Percentiles rank a stretch among this genome's conserved stretches.
phyloP scores from a whole-genome alignment of 2,888 invertebrate genomes.

The Rutpela maculata region DNA sequence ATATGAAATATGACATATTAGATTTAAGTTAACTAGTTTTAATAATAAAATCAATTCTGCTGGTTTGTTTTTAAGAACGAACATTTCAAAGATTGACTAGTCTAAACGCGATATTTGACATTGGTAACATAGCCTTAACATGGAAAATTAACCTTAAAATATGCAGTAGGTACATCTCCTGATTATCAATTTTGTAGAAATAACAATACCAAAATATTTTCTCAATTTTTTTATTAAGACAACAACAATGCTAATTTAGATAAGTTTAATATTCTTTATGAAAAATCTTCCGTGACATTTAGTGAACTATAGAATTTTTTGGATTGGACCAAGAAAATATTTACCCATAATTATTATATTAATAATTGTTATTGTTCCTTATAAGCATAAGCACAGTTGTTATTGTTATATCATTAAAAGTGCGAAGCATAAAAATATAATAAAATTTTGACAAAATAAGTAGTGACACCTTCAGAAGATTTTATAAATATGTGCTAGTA shows the following conservation, averaged over 20 bases:
- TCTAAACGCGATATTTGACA: too few relatives aligned
- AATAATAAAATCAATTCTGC: too few relatives aligned
- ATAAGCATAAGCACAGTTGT: background rate
- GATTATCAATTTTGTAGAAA: background rate
- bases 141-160: too few relatives aligned
- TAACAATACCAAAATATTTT: background rate
- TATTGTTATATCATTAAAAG: background rate
- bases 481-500: background rate
- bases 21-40: too few relatives aligned
- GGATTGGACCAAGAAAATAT: background rate
- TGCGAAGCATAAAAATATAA: background rate
- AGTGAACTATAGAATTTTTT: background rate
- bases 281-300: background rate
- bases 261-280: background rate
- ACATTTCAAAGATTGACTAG: too few relatives aligned
- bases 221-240: background rate
- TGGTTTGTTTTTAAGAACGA: too few relatives aligned
- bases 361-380: background rate
- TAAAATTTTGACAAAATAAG: background rate
- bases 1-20: too few relatives aligned
- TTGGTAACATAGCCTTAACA: too few relatives aligned
- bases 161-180: too few relatives aligned
- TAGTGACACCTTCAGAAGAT: background rate
- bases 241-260: background rate
- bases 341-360: background rate